Conservation (phyloP, 2,797 vertebrate species). For the Taenioides sp. region DNA sequence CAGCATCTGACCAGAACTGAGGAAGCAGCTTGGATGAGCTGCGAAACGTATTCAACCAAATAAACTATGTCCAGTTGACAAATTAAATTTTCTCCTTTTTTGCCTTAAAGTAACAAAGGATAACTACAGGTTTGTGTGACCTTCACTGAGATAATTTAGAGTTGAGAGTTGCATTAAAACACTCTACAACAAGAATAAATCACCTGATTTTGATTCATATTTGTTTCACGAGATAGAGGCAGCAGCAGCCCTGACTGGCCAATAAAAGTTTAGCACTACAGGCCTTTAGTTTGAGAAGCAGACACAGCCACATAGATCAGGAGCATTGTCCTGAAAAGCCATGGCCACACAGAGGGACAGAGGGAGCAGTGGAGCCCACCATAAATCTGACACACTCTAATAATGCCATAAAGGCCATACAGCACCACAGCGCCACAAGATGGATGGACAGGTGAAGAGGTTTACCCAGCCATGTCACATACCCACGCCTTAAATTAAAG, state of each 20-base stretch:
- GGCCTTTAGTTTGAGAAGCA: constrained; percentile 49
- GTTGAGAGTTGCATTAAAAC: not conserved
- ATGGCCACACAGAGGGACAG: constrained; percentile 55
- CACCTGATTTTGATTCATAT: not conserved
- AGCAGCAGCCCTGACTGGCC: constrained; percentile 47
- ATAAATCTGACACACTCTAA: constrained; percentile 70
- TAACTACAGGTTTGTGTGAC: no score
- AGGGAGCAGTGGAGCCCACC: constrained; percentile 40
- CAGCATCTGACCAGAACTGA: no score
- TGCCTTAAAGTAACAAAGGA: no score
- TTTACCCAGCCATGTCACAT: constrained; percentile 37
- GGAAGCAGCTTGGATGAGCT: no score
- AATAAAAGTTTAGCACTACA: constrained; percentile 57
- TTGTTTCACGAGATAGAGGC: constrained; percentile 46
- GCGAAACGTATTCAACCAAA: no score
- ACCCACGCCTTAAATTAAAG: constrained; percentile 6
- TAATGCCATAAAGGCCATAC: constrained; percentile 72
- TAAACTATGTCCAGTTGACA: no score
- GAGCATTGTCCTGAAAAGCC: constrained; percentile 39
- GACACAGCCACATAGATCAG: constrained; percentile 52
- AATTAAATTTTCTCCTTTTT: no score
- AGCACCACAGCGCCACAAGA: constrained; percentile 61
- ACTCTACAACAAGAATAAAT: not conserved
- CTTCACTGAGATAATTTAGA: no score
- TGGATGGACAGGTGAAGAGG: constrained; percentile 59